A percentile compares a stretch with the other conserved stretches of the same genome.
These are phyloP conservation scores for Oxytorus armatus DNA, from an alignment of 2,888 invertebrate genomes.

Conservation along the genomic window DNA sequence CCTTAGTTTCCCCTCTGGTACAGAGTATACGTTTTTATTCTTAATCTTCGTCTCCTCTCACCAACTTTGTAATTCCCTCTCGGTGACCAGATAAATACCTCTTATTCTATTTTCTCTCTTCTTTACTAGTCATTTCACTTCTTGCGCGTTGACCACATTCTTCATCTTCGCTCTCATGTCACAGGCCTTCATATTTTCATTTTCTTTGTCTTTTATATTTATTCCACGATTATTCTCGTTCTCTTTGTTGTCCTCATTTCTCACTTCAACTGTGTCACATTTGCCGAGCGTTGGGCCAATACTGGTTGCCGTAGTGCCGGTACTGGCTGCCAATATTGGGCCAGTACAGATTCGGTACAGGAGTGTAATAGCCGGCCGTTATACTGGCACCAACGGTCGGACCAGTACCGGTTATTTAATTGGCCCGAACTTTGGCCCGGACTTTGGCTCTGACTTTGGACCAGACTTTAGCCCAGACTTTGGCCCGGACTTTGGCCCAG, in stretches of 20 bases:
- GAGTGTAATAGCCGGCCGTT: too few species aligned
- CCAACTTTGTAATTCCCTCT: slow-evolving; percentile 35
- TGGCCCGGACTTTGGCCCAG: too few species aligned
- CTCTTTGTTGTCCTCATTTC: slow-evolving; percentile 27
- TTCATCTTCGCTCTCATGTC: slow-evolving; percentile 19
- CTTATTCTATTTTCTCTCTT: slow-evolving; percentile 35
- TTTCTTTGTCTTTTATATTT: slow-evolving; percentile 33
- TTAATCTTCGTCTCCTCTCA: slow-evolving; percentile 14
- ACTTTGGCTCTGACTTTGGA: too few species aligned
- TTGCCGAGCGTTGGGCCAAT: too few species aligned
- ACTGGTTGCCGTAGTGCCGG: too few species aligned
- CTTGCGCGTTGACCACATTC: slow-evolving; percentile 33
- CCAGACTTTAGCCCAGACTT: too few species aligned
- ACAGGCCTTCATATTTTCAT: slow-evolving; percentile 41
- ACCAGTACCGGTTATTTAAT: too few species aligned
- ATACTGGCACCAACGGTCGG: too few species aligned
- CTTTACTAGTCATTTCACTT: slow-evolving; percentile 46
- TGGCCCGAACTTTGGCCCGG: too few species aligned
- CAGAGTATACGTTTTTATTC: slow-evolving; percentile 17
- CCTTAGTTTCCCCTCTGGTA: slow-evolving; percentile 20
- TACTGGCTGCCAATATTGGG: too few species aligned
- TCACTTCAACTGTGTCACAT: slow-evolving; percentile 53
- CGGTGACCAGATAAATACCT: slow-evolving; percentile 13
- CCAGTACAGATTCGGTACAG: too few species aligned
- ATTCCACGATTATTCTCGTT: slow-evolving; percentile 13